These are phyloP conservation scores for Drosophila melanica DNA, from an alignment of 1,140 invertebrate genomes.

Conservation along the genomic window DNA sequence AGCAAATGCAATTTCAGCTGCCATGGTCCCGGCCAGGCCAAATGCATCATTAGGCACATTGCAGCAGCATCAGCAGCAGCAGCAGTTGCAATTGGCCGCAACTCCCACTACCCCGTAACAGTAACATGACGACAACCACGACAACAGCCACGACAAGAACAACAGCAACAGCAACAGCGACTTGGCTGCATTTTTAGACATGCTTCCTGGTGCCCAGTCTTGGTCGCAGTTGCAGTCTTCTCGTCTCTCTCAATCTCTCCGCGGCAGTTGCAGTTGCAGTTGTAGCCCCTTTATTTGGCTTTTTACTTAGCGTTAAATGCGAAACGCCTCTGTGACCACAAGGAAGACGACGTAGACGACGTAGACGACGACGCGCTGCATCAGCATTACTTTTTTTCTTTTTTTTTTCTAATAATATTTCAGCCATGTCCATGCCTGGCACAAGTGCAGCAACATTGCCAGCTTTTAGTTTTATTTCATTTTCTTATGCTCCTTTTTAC, in stretches of 20 bases:
- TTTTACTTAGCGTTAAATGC: conserved; percentile 74
- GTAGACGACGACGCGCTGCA: conserved; percentile 58
- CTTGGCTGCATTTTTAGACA: conserved; percentile 64
- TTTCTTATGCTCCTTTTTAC: conserved; percentile 46
- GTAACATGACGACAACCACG: conserved; percentile 60
- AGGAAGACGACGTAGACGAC: conserved; percentile 7
- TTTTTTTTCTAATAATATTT: conserved; percentile 71
- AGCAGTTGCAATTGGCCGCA: conserved; percentile 26
- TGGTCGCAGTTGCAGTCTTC: background rate
- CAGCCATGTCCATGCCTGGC: conserved; percentile 66
- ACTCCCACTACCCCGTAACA: conserved; percentile 48
- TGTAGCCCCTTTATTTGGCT: conserved; percentile 62
- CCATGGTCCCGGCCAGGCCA: conserved; percentile 12
- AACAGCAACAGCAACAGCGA: conserved; percentile 19
- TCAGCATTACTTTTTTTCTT: conserved; percentile 42
- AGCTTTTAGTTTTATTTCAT: conserved; percentile 57
- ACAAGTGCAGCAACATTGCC: conserved; percentile 47
- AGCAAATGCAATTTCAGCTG: conserved; percentile 55
- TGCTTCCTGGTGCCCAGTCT: conserved; percentile 65
- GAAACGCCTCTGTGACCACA: conserved; percentile 63
- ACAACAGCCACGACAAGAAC: conserved; percentile 54
- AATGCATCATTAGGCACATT: conserved; percentile 71
- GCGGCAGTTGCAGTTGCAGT: conserved; percentile 7
- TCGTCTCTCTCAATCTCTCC: background rate
- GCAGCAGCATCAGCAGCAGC: conserved; percentile 18